Base-by-base conservation (phyloP, 2,113 vertebrate species). In the Phrynosoma platyrhinos region DNA sequence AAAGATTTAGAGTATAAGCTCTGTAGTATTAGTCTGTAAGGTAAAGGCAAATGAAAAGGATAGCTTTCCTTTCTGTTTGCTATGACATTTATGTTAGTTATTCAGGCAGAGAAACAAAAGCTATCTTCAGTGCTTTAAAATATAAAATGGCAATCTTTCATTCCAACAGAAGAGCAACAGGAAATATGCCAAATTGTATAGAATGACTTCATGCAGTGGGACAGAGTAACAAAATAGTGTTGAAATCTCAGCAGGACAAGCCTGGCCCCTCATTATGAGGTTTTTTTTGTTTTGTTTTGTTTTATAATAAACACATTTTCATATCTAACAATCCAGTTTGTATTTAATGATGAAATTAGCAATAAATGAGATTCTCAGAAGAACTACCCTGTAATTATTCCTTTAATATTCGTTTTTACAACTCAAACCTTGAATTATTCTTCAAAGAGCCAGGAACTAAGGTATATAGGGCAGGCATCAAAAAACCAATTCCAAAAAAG, bases 221-320 rank as follows among this genome's bases (percentile, higher is more conserved):
- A 32, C 66, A 93, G 87, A 82, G 64, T 79, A 69, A 93, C 23
- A 0, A 1, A 0, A 3, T 18, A 89, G 74, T n/a, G 27, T 1
- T 66, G 66, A 86, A 92, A 91, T 79, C 71, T 69, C 68, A 90
- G 83, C 68, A 85, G 79, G 58, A 88, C 91, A 93, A 92, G 27
- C 52, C 47, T 88, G 53, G 71, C 83, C 79, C 52, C 88, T 88
- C 88, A 90, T 64, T 93, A 82, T 72, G 27, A 40, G 0, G 1
- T 75, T 91, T 86, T 66, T n/a, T n/a, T n/a, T n/a, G n/a, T n/a
- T n/a, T n/a, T n/a, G n/a, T n/a, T n/a, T 75, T 74, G 76, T 93
- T 93, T 91, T 40, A 78, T 80, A 82, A 92, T 89, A 94, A 92
- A 92, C 86, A 93, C 87, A 86, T 52, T 87, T 94, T 93, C 62